phyloP scores from a whole-genome alignment of 2,797 vertebrate genomes.

The Phoeniculus purpureus region DNA sequence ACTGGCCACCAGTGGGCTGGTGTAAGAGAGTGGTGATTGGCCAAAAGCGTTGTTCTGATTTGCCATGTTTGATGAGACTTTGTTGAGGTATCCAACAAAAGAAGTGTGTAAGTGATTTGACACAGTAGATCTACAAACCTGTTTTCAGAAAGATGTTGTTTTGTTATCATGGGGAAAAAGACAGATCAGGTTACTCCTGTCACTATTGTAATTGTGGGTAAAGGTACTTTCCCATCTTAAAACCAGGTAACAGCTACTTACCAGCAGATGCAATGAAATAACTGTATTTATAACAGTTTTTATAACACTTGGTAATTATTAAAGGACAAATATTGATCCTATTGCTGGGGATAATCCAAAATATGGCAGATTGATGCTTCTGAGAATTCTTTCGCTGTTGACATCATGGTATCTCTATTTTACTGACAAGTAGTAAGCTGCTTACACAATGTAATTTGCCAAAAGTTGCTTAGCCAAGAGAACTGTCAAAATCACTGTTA shows the following conservation, averaged over 20 bases:
- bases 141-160: not conserved
- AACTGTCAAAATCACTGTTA: conserved; percentile 13
- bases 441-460: not conserved
- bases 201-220: not conserved
- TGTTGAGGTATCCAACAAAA: not conserved
- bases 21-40: not conserved
- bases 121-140: not conserved
- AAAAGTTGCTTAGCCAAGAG: conserved; percentile 1
- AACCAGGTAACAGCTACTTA: not conserved
- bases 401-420: not conserved
- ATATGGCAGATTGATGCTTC: not conserved
- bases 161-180: not conserved
- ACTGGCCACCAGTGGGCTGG: not conserved
- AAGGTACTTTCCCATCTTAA: not conserved
- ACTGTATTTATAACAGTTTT: not conserved
- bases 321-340: not conserved
- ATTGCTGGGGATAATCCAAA: not conserved
- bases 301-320: not conserved
- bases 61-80: not conserved
- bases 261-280: not conserved
- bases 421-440: not conserved
- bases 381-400: not conserved
- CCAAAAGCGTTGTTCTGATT: not conserved
- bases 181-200: not conserved
- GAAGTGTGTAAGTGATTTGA: not conserved